These are phyloP conservation scores for Ancistrus triradiatus DNA, from an alignment of 2,113 vertebrate species.

Conservation along the genomic window DNA sequence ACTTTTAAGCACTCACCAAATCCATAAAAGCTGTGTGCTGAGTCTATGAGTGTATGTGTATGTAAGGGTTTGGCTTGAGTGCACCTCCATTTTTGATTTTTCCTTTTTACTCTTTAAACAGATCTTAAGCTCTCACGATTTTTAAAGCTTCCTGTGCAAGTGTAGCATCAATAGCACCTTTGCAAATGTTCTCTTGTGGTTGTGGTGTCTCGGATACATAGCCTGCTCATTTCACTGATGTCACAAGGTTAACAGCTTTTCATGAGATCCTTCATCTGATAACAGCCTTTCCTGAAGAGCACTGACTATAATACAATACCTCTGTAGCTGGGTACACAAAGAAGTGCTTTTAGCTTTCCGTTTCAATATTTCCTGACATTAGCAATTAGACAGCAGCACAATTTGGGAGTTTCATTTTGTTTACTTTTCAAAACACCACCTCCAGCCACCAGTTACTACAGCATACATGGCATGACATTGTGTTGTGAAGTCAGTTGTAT, in stretches of 20 bases:
- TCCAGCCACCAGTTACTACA: too few relatives aligned
- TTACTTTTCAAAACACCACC: too few relatives aligned
- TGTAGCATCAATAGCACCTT: background rate
- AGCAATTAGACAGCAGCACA: too few relatives aligned
- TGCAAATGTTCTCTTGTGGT: slow-evolving; percentile 4
- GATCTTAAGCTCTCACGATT: background rate
- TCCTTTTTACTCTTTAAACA: background rate
- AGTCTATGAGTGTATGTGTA: background rate
- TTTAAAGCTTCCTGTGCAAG: background rate
- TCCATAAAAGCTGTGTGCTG: background rate
- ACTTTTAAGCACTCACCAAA: slow-evolving; percentile 23
- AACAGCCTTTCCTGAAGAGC: slow-evolving; percentile 10
- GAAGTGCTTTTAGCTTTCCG: too few relatives aligned
- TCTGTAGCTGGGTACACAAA: too few relatives aligned
- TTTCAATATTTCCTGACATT: too few relatives aligned
- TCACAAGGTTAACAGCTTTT: slow-evolving; percentile 39
- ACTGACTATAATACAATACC: slow-evolving; percentile 21
- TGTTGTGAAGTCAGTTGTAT: too few relatives aligned
- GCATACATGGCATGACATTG: too few relatives aligned
- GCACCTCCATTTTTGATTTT: background rate
- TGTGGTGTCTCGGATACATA: slow-evolving; percentile 20
- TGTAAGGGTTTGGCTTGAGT: background rate
- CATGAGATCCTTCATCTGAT: slow-evolving; percentile 31
- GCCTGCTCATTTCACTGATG: slow-evolving; percentile 33
- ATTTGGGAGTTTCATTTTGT: too few relatives aligned